phyloP scores from a whole-genome alignment of 2,797 vertebrate genomes.

The Xiphophorus birchmanni region DNA sequence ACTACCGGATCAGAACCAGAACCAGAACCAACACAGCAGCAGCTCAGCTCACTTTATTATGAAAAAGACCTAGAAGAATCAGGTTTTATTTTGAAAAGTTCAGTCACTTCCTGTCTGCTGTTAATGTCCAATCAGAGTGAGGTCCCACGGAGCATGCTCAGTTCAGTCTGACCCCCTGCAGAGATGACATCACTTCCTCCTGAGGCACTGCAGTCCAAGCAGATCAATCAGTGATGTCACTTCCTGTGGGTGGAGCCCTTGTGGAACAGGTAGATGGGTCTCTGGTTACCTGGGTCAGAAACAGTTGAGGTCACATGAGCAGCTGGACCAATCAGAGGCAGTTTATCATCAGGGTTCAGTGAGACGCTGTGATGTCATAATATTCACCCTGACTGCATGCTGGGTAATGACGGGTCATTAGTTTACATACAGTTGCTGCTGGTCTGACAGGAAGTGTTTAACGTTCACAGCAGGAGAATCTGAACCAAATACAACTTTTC shows the following conservation, averaged over 20 bases:
- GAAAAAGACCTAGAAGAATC: neutral
- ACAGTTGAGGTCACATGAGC: neutral
- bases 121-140: neutral
- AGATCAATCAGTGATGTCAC: slow-evolving; percentile 37
- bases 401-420: no score
- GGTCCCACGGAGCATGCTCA: neutral
- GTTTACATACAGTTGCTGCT: no score
- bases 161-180: neutral
- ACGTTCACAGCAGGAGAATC: no score
- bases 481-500: no score
- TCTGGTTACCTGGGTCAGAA: slow-evolving; percentile 79
- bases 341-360: no score
- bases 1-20: neutral
- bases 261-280: slow-evolving; percentile 88
- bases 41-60: neutral
- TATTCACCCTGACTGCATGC: no score
- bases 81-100: neutral
- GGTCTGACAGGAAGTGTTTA: no score
- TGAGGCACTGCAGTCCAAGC: slow-evolving; percentile 3
- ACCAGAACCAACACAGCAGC: neutral
- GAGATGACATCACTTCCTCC: neutral
- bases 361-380: no score
- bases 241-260: slow-evolving; percentile 80
- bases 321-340: neutral
- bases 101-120: neutral